A percentile compares a stretch with the other conserved stretches of the same genome.
These are phyloP conservation scores for Apodemus agrarius DNA, from an alignment of 2,797 vertebrate species.

Conservation along the genomic window DNA sequence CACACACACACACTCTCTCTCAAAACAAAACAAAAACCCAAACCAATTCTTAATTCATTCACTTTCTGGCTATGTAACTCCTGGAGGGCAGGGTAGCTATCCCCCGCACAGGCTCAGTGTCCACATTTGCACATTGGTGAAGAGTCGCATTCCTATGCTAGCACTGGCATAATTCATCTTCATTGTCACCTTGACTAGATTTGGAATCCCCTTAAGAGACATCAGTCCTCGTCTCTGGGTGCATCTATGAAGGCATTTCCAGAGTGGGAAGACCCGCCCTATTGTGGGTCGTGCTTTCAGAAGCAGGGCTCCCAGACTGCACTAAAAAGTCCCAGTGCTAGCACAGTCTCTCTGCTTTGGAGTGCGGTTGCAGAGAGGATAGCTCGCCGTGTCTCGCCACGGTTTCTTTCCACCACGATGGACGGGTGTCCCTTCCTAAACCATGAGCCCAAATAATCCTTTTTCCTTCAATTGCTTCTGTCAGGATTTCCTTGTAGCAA, in stretches of 20 bases:
- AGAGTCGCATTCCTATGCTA: neutral
- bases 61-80: neutral
- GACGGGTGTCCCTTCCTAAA: neutral
- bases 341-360: neutral
- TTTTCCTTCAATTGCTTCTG: neutral
- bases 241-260: neutral
- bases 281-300: neutral
- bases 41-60: neutral
- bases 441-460: neutral
- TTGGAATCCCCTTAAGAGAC: neutral
- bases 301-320: neutral
- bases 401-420: neutral
- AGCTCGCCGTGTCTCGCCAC: fast-evolving
- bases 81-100: neutral
- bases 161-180: neutral
- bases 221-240: neutral
- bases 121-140: neutral
- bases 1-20: neutral
- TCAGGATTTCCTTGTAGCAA: neutral
- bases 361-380: neutral
- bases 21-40: neutral
- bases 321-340: too few relatives aligned
- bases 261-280: neutral
- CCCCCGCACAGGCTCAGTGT: neutral
- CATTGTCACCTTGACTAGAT: neutral